Base-by-base conservation (phyloP, 2,113 vertebrate species). In the Galemys pyrenaicus region DNA sequence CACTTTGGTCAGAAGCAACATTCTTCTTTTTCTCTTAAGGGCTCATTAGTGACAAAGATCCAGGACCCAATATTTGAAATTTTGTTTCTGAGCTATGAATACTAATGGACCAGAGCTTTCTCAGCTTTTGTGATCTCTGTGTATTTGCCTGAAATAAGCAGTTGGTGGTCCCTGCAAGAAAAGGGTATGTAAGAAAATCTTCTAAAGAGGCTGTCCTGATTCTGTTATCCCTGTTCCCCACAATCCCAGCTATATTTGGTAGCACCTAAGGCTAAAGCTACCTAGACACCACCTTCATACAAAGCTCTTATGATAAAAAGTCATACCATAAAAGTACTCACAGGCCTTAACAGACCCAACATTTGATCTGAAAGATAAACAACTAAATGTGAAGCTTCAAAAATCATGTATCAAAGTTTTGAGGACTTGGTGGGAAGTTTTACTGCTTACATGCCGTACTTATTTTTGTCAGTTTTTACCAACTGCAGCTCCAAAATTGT, bases 401-500 rank as follows among this genome's bases (percentile, higher is more conserved):
- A 77, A 89, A 20, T 74, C 16, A 10, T 58, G 9, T 88, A 68
- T n/a, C 37, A 51, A 64, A 88, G 51, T 92, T 78, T 84, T 11
- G 30, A 94, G 51, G 39, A 71, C 60, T 86, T 58, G 6, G 32
- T 87, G 62, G 92, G 15, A 92, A 62, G 35, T 88, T 92, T 79
- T 62, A 54, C 46, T 83, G 39, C 35, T 83, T 86, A 19, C 6
- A 85, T 6, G 26, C 15, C 75, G 4, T 64, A 81, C 60, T 74
- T 94, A 70, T 67, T 96, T 96, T 91, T 89, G 77, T 88, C 78
- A 32, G 17, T 30, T 78, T 93, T 94, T 84, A 89, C 28, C 73
- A 95, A 94, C 79, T 62, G 46, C 37, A 44, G 24, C 37, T 91
- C 83, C 94, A 80, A 88, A 96, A 80, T 89, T 95, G 84, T 96